Percentiles rank a stretch among this genome's conserved stretches.
Evolutionary conservation across 1,140 invertebrate genomes (phyloP).

Genomic region (Atta cephalotes): DNA sequence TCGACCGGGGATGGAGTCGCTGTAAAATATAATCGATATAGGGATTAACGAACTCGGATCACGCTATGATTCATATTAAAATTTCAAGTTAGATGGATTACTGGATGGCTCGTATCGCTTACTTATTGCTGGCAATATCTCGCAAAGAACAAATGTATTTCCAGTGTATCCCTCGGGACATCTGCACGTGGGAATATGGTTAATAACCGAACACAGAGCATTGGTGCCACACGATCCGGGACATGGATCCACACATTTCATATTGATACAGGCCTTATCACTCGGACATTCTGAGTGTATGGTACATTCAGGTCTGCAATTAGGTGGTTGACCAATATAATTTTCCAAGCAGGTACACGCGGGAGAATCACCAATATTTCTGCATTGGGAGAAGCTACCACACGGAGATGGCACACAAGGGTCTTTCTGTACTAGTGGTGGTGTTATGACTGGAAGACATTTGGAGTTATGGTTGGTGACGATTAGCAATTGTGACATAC

Average conservation of each 20-base stretch:
- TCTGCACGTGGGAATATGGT: slow-evolving; percentile 85
- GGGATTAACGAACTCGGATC: neutral
- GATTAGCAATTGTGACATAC: neutral
- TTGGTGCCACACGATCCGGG: slow-evolving; percentile 90
- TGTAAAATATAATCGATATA: slow-evolving; percentile 60
- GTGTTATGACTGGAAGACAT: slow-evolving; percentile 43
- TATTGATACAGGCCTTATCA: slow-evolving; percentile 88
- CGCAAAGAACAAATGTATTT: slow-evolving; percentile 86
- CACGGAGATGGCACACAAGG: slow-evolving; percentile 90
- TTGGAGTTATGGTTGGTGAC: slow-evolving; percentile 4
- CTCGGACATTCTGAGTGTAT: slow-evolving; percentile 89
- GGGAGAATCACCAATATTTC: slow-evolving; percentile 87
- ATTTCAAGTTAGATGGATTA: neutral
- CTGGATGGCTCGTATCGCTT: slow-evolving; percentile 39
- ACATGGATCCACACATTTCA: slow-evolving; percentile 91
- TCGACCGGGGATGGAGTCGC: slow-evolving; percentile 47
- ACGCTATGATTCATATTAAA: neutral
- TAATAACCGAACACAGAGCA: slow-evolving; percentile 86
- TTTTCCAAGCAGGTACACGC: slow-evolving; percentile 89
- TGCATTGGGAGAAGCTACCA: slow-evolving; percentile 90
- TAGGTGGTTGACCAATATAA: slow-evolving; percentile 90
- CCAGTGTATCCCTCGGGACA: slow-evolving; percentile 90
- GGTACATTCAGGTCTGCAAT: slow-evolving; percentile 90
- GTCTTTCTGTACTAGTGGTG: slow-evolving; percentile 76
- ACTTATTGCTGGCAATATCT: slow-evolving; percentile 80